Base-by-base conservation (phyloP, 2,888 invertebrate species). In the Cynaeus angustus region DNA sequence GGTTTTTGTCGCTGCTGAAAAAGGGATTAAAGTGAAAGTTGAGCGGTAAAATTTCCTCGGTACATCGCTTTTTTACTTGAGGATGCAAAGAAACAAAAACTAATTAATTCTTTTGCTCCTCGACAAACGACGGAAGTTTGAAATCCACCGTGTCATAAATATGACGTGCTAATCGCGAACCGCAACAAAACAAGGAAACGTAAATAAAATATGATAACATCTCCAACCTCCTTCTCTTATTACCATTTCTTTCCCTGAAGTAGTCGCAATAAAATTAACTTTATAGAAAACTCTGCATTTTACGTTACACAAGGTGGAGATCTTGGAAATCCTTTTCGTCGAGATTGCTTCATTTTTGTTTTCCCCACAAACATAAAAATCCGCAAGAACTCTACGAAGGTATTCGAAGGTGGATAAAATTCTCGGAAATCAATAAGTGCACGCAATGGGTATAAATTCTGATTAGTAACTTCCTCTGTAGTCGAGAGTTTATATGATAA, bases 171-270 rank as follows among this genome's bases (percentile, higher is more conserved):
- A 56, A 56, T 56, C 56, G 26, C 26, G 12, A 21, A 21, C 21
- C 21, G 4, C 21, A 21, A 21, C 21, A 21, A 21, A 21, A 41
- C 41, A 21, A 41, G 56, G 26, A 41, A 56, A 43, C 10, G 43
- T 26, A 56, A 56, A 56, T 56, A 56, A 56, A 56, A 56, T 43
- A 16, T 41, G 56, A 56, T 56, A 56, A 43, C 13, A 56, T 56
- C 56, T 21, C n/a, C 13, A 12, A 30, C 55, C n/a, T 50, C 38
- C 14, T 14, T n/a, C 43, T 14, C 43, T 21, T 41, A 56, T 56
- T 56, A 56, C 41, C 26, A 43, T 59, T 59, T 45, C 59, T 46
- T 59, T 45, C 4, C 16, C 33, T 45, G n/a, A 1, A 13, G 28
- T 46, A 13, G 6, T 3, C n/a, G 3, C 41, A 41, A 37, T 41